Conservation (phyloP, 1,140 invertebrate genomes). For the Phymorhynchus buccinoides region DNA sequence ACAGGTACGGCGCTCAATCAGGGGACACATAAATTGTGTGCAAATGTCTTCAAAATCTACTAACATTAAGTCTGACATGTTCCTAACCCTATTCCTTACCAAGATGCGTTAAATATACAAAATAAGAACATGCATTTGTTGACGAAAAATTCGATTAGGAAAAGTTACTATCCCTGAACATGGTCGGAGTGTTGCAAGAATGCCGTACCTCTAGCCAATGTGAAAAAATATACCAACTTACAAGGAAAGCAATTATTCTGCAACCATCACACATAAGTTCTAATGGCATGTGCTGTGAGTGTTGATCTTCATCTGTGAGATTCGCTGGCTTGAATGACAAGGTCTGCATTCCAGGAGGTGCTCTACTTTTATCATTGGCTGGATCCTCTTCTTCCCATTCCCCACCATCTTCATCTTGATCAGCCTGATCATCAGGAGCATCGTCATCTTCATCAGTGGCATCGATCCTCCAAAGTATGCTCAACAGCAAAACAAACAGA, state of each 20-base stretch:
- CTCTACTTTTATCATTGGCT: not conserved
- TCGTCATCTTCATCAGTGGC: not conserved
- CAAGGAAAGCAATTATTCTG: slow-evolving; percentile 5
- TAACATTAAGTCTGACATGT: too few species aligned
- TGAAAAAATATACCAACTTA: not conserved
- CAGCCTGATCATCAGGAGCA: not conserved
- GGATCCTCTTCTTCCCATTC: slow-evolving; percentile 13
- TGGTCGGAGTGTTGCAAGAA: too few species aligned
- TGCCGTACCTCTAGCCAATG: too few species aligned
- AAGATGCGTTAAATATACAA: too few species aligned
- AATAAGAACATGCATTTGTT: too few species aligned
- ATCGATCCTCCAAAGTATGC: too few species aligned
- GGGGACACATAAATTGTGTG: too few species aligned
- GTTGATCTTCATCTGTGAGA: slow-evolving; percentile 24
- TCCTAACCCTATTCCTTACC: too few species aligned
- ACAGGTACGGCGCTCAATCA: too few species aligned
- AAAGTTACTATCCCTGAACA: too few species aligned
- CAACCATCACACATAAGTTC: slow-evolving; percentile 26
- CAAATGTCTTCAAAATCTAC: too few species aligned
- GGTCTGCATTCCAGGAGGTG: not conserved
- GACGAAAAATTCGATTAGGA: too few species aligned
- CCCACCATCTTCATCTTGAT: not conserved
- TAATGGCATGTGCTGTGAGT: slow-evolving; percentile 22
- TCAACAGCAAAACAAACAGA: not conserved
- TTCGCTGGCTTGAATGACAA: slow-evolving; percentile 4